Evolutionary conservation across 2,113 vertebrate genomes (phyloP).

Genomic region (Callopanchax toddi): DNA sequence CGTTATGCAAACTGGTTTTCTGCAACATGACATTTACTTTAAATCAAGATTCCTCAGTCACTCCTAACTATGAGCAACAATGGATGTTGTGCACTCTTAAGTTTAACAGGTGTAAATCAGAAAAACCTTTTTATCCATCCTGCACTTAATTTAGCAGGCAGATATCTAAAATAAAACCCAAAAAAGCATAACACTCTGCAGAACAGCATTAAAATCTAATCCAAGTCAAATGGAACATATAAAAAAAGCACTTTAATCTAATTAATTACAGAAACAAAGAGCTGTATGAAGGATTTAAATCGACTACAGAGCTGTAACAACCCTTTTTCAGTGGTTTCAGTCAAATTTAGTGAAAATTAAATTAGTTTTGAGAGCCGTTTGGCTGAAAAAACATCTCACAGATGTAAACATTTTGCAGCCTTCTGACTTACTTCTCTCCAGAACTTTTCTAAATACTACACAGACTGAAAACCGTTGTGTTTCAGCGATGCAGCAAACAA

Average conservation of each 20-base stretch:
- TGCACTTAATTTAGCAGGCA: neutral
- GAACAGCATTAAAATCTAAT: neutral
- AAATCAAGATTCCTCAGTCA: neutral
- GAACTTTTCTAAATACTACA: conserved; percentile 24
- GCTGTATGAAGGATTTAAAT: neutral
- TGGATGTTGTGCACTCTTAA: conserved; percentile 3
- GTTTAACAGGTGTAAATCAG: conserved; percentile 29
- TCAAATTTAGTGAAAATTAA: conserved; percentile 5
- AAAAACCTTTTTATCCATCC: neutral
- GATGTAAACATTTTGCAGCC: conserved; percentile 26
- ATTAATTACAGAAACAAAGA: neutral
- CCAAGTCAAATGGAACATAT: neutral
- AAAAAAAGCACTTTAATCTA: neutral
- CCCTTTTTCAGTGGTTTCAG: neutral
- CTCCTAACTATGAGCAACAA: too few species aligned
- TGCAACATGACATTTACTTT: neutral
- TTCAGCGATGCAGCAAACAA: conserved; percentile 13
- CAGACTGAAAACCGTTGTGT: conserved; percentile 27
- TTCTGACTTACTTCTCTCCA: conserved; percentile 15
- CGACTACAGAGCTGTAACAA: neutral
- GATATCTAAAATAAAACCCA: neutral
- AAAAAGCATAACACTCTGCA: neutral
- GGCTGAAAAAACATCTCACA: conserved; percentile 13
- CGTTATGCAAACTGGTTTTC: conserved; percentile 16
- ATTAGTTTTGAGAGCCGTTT: neutral